Evolutionary conservation across 1,140 invertebrate genomes (phyloP).

Genomic region (Orchestia grillus): DNA sequence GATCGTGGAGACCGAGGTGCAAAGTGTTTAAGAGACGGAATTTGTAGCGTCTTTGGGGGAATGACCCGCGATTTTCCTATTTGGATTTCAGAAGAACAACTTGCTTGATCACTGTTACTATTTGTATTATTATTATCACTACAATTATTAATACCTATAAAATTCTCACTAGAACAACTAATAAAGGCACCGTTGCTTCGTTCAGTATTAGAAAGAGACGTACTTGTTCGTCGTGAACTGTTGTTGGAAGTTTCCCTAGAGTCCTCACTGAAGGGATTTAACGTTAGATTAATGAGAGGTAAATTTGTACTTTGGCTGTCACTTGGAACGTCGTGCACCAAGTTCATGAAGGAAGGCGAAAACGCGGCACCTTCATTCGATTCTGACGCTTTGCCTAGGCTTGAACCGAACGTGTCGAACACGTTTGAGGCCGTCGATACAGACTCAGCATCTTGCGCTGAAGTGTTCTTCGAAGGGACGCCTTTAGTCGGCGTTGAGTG

Average conservation of each 20-base stretch:
- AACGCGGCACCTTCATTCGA: neutral
- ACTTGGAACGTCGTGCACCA: neutral
- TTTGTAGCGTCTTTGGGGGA: conserved; percentile 36
- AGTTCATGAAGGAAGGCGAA: conserved; percentile 23
- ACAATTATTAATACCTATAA: neutral
- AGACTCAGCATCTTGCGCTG: neutral
- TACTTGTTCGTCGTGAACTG: neutral
- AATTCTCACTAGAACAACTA: neutral
- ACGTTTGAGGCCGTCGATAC: neutral
- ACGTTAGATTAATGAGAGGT: conserved; percentile 17
- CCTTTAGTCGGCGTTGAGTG: neutral
- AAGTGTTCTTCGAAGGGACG: neutral
- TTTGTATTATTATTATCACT: neutral
- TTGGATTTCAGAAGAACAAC: neutral
- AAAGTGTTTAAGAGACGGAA: neutral
- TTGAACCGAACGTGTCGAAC: neutral
- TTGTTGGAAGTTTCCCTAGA: neutral
- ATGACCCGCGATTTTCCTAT: neutral
- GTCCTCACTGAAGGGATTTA: neutral
- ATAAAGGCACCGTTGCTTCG: conserved; percentile 35
- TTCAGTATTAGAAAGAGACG: neutral
- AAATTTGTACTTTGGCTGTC: conserved; percentile 31
- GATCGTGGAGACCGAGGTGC: conserved; percentile 8
- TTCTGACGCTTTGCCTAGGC: neutral
- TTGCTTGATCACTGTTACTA: neutral